phyloP scores from a whole-genome alignment of 2,113 vertebrate species.

The Thunnus maccoyii region DNA sequence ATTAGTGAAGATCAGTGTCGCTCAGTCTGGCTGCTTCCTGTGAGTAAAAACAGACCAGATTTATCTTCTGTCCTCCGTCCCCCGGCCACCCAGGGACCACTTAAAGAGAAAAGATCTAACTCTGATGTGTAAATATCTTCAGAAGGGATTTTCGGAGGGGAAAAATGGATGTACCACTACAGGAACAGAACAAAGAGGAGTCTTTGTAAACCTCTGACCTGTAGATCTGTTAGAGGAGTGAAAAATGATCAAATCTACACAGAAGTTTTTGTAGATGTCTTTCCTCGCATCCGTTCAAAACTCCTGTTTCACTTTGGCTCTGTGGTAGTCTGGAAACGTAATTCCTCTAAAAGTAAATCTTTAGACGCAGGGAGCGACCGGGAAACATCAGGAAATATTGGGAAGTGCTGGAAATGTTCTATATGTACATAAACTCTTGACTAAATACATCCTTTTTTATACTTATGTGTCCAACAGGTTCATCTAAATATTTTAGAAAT shows the following conservation, averaged over 20 bases:
- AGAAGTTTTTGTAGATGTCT: background rate
- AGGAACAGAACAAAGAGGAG: background rate
- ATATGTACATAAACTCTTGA: too few species aligned
- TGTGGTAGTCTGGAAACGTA: background rate
- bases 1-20: slow-evolving; percentile 39
- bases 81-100: slow-evolving; percentile 58
- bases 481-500: too few species aligned
- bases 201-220: too few species aligned
- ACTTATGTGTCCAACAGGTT: too few species aligned
- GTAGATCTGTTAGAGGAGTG: background rate
- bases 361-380: too few species aligned
- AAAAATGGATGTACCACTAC: background rate
- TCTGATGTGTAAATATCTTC: slow-evolving; percentile 48
- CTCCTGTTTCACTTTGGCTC: background rate
- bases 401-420: too few species aligned
- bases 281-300: background rate
- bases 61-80: slow-evolving; percentile 42
- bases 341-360: background rate
- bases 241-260: background rate
- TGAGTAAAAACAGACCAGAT: slow-evolving; percentile 64
- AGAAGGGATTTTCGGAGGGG: slow-evolving; percentile 26
- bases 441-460: too few species aligned
- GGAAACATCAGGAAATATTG: background rate
- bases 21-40: slow-evolving; percentile 46
- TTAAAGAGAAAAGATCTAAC: slow-evolving; percentile 36